Base-by-base conservation (phyloP, 2,888 invertebrate species). In the Agrilus biguttatus region DNA sequence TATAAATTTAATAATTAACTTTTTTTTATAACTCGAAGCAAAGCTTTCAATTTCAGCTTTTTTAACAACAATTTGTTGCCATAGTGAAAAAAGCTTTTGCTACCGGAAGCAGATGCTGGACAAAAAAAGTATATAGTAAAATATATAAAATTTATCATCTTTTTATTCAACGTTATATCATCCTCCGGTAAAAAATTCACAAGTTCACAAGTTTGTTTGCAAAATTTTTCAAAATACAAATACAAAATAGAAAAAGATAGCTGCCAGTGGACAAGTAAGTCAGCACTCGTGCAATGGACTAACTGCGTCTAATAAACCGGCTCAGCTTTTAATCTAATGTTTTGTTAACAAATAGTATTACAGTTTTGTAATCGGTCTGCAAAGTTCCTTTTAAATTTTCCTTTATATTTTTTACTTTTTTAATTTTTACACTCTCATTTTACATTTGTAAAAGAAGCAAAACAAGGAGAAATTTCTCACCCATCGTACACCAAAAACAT, bases 241-340 rank as follows among this genome's bases (percentile, higher is more conserved):
- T n/a, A n/a, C n/a, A n/a, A n/a, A n/a, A 12, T 36, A 17, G 17
- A 36, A 36, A 36, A 36, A 12, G 36, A 36, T 17, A 49, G 49
- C 50, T 57, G 53, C 56, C 56, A 55, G 45, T 50, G 55, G 56
- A 58, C 58, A 59, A 62, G 59, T 61, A 61, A 61, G 60, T 61
- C 64, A 60, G 63, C 65, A 67, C 65, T 65, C 65, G 65, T 63
- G 65, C 65, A 64, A 63, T 64, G 64, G 62, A 66, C 66, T 65
- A 67, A 67, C 66, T 60, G 64, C 60, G 66, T 65, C 61, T 66
- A 66, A 65, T 66, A 60, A 10, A 28, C 60, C 56, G 65, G 67
- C 66, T 67, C 67, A 66, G 67, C 67, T 66, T 67, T 66, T 66
- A 65, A 65, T 63, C 61, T 53, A 64, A 63, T 63, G 60, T 61